phyloP scores from a whole-genome alignment of 2,888 invertebrate species.

The Brachypalpus laphriformis region DNA sequence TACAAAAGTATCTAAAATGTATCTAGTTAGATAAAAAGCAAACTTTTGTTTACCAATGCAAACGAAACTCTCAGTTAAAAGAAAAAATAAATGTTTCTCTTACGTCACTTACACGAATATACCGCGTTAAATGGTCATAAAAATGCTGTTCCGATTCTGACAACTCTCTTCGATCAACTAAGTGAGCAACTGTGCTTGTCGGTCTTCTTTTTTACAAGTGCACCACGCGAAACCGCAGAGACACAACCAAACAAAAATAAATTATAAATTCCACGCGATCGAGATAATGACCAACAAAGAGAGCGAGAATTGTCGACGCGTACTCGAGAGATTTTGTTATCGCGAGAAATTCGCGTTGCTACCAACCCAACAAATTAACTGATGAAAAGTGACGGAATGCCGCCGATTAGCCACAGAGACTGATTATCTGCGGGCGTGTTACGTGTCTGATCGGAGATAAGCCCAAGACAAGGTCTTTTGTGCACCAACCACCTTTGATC shows the following conservation, averaged over 20 bases:
- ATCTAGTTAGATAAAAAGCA: slow-evolving; percentile 17
- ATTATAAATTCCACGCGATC: slow-evolving; percentile 17
- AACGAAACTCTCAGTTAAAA: slow-evolving; percentile 1
- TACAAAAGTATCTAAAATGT: neutral
- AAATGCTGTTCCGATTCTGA: slow-evolving; percentile 61
- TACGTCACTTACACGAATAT: slow-evolving; percentile 22
- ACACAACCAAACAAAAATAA: neutral
- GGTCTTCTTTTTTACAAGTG: slow-evolving; percentile 26
- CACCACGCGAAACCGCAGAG: slow-evolving; percentile 16
- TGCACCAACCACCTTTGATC: slow-evolving; percentile 18
- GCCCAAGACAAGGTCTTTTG: neutral
- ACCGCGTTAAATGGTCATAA: slow-evolving; percentile 7
- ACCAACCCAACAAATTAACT: neutral
- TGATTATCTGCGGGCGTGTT: neutral
- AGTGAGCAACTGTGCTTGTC: slow-evolving; percentile 44
- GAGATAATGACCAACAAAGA: slow-evolving; percentile 40
- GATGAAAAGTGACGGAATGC: slow-evolving; percentile 33
- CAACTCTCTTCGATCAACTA: slow-evolving; percentile 69
- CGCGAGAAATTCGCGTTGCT: neutral
- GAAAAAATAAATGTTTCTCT: neutral
- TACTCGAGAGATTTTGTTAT: slow-evolving; percentile 20
- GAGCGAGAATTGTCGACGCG: slow-evolving; percentile 15
- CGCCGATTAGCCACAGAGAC: slow-evolving; percentile 12
- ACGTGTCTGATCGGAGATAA: slow-evolving; percentile 32
- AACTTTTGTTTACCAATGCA: slow-evolving; percentile 29